Evolutionary conservation across 2,888 invertebrate genomes (phyloP).

Genomic region (Sarcophaga caerulescens): DNA sequence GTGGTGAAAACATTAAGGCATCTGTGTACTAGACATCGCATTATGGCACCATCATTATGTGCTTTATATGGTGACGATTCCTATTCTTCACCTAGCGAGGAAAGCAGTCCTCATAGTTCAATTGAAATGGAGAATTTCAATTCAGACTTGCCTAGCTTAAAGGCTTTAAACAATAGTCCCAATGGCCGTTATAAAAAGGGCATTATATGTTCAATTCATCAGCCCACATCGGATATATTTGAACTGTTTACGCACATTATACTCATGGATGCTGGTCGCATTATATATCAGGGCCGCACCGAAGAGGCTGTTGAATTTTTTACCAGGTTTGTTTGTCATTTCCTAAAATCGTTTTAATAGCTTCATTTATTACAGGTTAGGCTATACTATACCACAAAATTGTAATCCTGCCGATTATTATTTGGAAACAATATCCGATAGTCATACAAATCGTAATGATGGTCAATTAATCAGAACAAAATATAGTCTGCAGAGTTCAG

Average conservation of each 20-base stretch:
- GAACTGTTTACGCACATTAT: constrained; percentile 91
- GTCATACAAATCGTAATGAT: constrained; percentile 77
- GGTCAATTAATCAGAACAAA: constrained; percentile 74
- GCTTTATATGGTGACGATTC: constrained; percentile 76
- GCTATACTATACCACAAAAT: constrained; percentile 86
- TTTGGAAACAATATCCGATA: constrained; percentile 84
- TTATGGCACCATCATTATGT: constrained; percentile 72
- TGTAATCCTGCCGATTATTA: constrained; percentile 94
- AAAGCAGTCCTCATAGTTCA: constrained; percentile 69
- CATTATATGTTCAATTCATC: constrained; percentile 94
- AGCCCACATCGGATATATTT: constrained; percentile 93
- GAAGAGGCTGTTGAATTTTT: constrained; percentile 87
- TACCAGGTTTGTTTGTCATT: constrained; percentile 83
- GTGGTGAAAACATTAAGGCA: constrained; percentile 88
- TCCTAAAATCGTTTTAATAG: background rate
- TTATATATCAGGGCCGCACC: constrained; percentile 90
- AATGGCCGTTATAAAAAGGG: constrained; percentile 83
- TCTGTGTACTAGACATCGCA: constrained; percentile 82
- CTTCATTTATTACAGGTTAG: constrained; percentile 82
- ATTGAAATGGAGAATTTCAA: constrained; percentile 77
- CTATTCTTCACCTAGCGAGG: constrained; percentile 72
- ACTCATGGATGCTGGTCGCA: constrained; percentile 88
- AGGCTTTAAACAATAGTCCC: constrained; percentile 73
- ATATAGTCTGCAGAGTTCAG: constrained; percentile 75
- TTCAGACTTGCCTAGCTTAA: constrained; percentile 72